These are phyloP conservation scores for Hyperoplus immaculatus DNA, from an alignment of 2,797 vertebrate genomes.

Conservation along the genomic window DNA sequence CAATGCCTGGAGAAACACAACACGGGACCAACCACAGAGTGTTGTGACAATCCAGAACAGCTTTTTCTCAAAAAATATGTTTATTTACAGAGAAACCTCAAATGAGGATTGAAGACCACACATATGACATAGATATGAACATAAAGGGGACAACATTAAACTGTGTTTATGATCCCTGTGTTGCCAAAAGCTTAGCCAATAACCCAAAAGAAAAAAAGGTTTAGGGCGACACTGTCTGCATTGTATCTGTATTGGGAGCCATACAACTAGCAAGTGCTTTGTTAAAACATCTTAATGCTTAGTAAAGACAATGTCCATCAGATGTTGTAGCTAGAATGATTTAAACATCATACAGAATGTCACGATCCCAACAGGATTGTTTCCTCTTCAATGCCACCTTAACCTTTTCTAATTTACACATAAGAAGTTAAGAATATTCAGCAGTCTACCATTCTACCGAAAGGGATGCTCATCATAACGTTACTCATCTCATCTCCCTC, in stretches of 20 bases:
- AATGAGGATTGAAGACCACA: not conserved
- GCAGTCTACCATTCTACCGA: conserved; percentile 20
- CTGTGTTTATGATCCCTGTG: not conserved
- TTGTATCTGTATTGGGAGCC: not conserved
- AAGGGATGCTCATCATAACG: conserved; percentile 7
- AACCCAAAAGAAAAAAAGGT: not conserved
- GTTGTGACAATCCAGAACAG: conserved; percentile 17
- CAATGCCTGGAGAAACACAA: conserved; percentile 58
- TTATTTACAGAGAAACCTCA: not conserved
- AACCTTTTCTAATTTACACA: conserved; percentile 1
- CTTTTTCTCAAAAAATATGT: conserved; percentile 10
- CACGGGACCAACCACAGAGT: conserved; percentile 50
- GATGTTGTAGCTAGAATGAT: not conserved
- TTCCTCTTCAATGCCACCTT: not conserved
- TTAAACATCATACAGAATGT: not conserved
- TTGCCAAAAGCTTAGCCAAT: not conserved
- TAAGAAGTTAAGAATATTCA: not conserved
- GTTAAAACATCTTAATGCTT: not conserved
- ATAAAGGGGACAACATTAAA: not conserved
- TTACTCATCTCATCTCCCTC: conserved; percentile 13
- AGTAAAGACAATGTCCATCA: not conserved
- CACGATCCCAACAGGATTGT: not conserved
- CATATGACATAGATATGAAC: not conserved
- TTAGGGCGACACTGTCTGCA: not conserved
- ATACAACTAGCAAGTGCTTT: not conserved